Evolutionary conservation across 1,140 invertebrate genomes (phyloP), one percentile per base, ranked within the genome.

Genomic region (Fopius arisanus): DNA sequence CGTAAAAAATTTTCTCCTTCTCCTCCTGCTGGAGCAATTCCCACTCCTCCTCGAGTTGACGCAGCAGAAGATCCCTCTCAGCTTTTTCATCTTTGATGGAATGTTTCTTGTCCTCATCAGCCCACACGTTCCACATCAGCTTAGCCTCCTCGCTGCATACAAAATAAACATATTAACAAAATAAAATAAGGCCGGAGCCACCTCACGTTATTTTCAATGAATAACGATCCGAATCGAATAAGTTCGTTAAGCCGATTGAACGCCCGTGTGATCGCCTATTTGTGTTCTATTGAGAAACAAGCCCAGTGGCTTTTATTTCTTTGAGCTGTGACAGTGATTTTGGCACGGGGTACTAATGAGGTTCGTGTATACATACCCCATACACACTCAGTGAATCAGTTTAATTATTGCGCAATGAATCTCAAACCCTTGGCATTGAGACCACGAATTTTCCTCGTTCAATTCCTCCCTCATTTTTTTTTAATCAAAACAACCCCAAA

Each of bases 111-210:
- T 87, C 86, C 43, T 87, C 84, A 4, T 73, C 71, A 0, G 81
- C 76, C 84, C 86, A 85, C 19, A 85, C 76, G 5, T 83, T 73
- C 85, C 85, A 86, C 21, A 84, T 21, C 5, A 65, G 68, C 66
- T 83, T 87, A 0, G 86, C 85, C 16, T 86, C 86, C 41, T 87
- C 83, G 28, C 86, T 86, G 59, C 19, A 78, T 76, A 73, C 63
- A 67, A 73, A 70, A 62, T 72, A 63, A 41, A 73, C 40, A 33
- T 37, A 29, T 65, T 54, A 16, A 48, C 43, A 48, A 48, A 48
- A 16, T 4, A 48, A 48, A 29, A 31, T 37, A n/a, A 65, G 1
- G 0, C 2, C 12, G 28, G 28, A 62, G 21, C 16, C 7, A 37
- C 3, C 19, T 3, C 14, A 54, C 10, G 0, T 54, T n/a, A 54